These are phyloP conservation scores for Amphiprion percula DNA, from an alignment of 2,113 vertebrate genomes.

Conservation along the genomic window DNA sequence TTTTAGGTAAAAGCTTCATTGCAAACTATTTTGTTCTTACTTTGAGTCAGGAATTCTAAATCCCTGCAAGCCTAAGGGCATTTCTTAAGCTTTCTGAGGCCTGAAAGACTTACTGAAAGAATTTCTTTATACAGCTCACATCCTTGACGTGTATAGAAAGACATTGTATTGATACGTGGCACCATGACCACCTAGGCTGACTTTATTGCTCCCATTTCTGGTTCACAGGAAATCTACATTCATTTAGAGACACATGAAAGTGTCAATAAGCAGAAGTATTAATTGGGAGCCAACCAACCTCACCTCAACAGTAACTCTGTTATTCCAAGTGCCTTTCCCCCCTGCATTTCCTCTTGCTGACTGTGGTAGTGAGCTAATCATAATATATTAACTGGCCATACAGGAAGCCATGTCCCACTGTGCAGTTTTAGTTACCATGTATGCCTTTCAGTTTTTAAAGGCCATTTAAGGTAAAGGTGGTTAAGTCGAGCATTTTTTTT, in stretches of 20 bases:
- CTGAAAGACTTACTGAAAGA: not conserved
- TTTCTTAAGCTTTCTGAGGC: not conserved
- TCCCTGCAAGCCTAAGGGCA: not conserved
- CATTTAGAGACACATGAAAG: slow-evolving; percentile 61
- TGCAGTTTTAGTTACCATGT: slow-evolving; percentile 55
- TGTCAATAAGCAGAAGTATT: slow-evolving; percentile 67
- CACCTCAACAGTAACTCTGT: slow-evolving; percentile 69
- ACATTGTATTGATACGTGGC: slow-evolving; percentile 50
- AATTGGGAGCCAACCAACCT: slow-evolving; percentile 53
- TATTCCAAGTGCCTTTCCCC: slow-evolving; percentile 49
- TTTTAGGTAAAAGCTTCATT: slow-evolving; percentile 28
- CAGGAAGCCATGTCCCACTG: slow-evolving; percentile 70
- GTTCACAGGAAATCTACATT: slow-evolving; percentile 64
- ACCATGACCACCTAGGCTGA: slow-evolving; percentile 45
- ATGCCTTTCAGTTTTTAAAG: slow-evolving; percentile 64
- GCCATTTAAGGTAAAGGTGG: slow-evolving; percentile 74
- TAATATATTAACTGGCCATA: slow-evolving; percentile 75
- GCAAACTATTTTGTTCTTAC: slow-evolving; percentile 16
- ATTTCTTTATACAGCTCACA: slow-evolving; percentile 19
- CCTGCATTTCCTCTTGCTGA: slow-evolving; percentile 67
- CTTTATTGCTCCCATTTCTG: slow-evolving; percentile 66
- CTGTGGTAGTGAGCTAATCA: slow-evolving; percentile 62
- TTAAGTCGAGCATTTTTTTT: slow-evolving; percentile 52
- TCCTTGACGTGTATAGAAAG: slow-evolving; percentile 47
- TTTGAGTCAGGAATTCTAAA: slow-evolving; percentile 10